Evolutionary conservation across 1,140 invertebrate species (phyloP).

Genomic region (Cylas formicarius): DNA sequence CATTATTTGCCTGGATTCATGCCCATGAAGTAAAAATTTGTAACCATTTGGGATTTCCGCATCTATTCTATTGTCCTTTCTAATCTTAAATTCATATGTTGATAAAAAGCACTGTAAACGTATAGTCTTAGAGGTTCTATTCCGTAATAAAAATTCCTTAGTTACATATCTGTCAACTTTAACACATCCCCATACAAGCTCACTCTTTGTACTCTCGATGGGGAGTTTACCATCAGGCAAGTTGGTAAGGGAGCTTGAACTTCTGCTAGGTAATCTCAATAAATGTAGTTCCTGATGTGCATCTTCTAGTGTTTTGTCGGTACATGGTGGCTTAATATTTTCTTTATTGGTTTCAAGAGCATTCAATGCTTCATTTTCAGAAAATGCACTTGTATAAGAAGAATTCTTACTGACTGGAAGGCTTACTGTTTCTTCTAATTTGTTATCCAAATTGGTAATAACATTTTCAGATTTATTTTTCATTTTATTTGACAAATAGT

Average conservation of each 20-base stretch:
- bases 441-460: constrained; percentile 1
- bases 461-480: constrained; percentile 4
- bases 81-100: constrained; percentile 28
- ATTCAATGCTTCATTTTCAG: constrained; percentile 22
- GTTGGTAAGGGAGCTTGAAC: constrained; percentile 31
- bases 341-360: constrained; percentile 12
- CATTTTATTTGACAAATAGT: constrained; percentile 20
- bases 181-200: constrained; percentile 48
- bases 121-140: constrained; percentile 45
- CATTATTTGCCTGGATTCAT: constrained; percentile 44
- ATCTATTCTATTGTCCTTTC: constrained; percentile 25
- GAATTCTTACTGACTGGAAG: constrained; percentile 19
- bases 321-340: constrained; percentile 13
- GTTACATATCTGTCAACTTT: constrained; percentile 42
- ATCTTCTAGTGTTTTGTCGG: no score
- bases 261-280: constrained; percentile 13
- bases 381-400: constrained; percentile 20
- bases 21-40: constrained; percentile 41
- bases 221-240: constrained; percentile 42
- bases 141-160: constrained; percentile 46
- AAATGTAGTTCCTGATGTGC: constrained; percentile 11
- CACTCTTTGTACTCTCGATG: constrained; percentile 44
- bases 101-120: constrained; percentile 43
- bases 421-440: constrained; percentile 11
- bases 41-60: constrained; percentile 28